Percentiles rank a stretch among this genome's conserved stretches.
These are phyloP conservation scores for Anneissia japonica DNA, from an alignment of 35 echinoderm and acorn worm species.

Conservation along the genomic window DNA sequence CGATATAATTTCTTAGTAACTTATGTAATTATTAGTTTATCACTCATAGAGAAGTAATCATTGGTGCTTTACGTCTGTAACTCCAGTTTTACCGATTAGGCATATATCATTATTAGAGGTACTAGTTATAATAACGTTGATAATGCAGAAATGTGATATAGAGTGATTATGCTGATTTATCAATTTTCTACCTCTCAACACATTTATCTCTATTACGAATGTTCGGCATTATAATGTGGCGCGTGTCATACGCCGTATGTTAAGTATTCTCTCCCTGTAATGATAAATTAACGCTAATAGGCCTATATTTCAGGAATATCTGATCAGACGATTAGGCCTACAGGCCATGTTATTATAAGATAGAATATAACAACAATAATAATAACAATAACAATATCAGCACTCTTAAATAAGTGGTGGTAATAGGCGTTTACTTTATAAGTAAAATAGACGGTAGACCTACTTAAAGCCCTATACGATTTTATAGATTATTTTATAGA, in stretches of 20 bases:
- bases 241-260: background rate
- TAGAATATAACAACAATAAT: too few relatives aligned
- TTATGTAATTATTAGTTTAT: background rate
- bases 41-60: background rate
- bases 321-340: too few relatives aligned
- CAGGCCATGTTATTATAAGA: too few relatives aligned
- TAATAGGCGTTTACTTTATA: too few relatives aligned
- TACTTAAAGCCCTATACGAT: too few relatives aligned
- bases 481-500: too few relatives aligned
- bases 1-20: background rate
- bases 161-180: background rate
- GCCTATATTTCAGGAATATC: too few relatives aligned
- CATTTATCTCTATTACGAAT: background rate
- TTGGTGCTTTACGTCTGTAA: background rate
- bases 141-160: background rate
- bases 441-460: too few relatives aligned
- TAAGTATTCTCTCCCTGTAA: too few relatives aligned
- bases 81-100: background rate
- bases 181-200: background rate
- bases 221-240: background rate
- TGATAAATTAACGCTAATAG: too few relatives aligned
- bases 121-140: background rate
- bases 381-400: too few relatives aligned
- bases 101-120: background rate
- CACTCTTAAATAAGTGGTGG: too few relatives aligned